Evolutionary conservation across 1,140 invertebrate genomes (phyloP), one percentile per base, ranked within the genome.

Genomic region (Geopemphigus sp.): DNA sequence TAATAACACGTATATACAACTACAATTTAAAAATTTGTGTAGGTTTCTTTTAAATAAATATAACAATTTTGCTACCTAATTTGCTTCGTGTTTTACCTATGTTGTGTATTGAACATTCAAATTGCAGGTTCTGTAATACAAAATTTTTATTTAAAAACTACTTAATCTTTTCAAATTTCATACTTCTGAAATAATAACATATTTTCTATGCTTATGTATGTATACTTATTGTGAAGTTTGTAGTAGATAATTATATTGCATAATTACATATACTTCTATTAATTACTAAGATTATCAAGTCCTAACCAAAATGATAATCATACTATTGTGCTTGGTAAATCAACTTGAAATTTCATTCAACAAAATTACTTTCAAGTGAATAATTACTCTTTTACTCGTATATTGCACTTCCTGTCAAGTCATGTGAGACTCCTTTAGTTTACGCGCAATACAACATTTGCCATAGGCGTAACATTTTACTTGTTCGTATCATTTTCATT

Each of bases 351-450:
- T 59, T 76, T 76, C 22, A 26, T 76, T 59, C 8, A 72, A 72
- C 17, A 54, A 54, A 70, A 59, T 59, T 59, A 26, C 56, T 45
- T 76, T 76, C 72, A 59, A 76, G 54, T 76, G 72, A 59, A 76
- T 76, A 76, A 59, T 76, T 76, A 76, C 29, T 39, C 32, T 19
- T 59, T 76, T 24, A 59, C 6, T 8, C 29, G 39, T 45, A 22
- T 15, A 45, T 76, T 24, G 56, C 72, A 76, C 72, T 76, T 76
- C 22, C 22, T 59, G 15, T 1, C 19, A 76, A 59, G 29, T 76
- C n/a, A 45, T 57, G 32, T n/a, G 54, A 47, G 15, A 76, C 54
- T 24, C 54, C 32, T 76, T 32, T 15, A 19, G 29, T 56, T 56
- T 76, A 15, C 22, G 45, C 29, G 19, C 19, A n/a, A 59, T 14